Percentiles rank a stretch among this genome's conserved stretches.
Evolutionary conservation across 2,888 invertebrate genomes (phyloP).

Genomic region (Erpobdella octoculata): DNA sequence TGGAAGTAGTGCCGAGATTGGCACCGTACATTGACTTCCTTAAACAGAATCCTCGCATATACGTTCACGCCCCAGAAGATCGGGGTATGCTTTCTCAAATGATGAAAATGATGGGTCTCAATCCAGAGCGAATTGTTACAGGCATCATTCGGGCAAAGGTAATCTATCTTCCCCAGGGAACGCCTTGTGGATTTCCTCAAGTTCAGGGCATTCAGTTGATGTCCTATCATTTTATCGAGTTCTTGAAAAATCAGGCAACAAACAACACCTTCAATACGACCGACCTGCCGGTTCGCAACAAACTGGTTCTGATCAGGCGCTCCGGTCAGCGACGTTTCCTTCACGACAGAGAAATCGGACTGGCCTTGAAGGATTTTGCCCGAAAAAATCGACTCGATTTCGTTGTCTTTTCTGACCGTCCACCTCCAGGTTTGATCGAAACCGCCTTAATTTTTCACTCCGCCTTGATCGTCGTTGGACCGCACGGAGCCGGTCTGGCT

Average conservation of each 20-base stretch:
- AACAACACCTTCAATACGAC: not conserved
- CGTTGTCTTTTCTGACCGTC: conserved; percentile 33
- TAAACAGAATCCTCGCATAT: conserved; percentile 27
- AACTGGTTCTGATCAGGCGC: conserved; percentile 31
- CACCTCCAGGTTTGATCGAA: conserved; percentile 30
- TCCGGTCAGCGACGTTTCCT: conserved; percentile 29
- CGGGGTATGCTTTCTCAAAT: conserved; percentile 28
- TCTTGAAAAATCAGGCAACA: not conserved
- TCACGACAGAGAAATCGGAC: conserved; percentile 16
- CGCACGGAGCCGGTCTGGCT: conserved; percentile 38
- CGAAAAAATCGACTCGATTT: conserved; percentile 26
- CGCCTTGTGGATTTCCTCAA: conserved; percentile 37
- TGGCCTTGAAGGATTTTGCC: conserved; percentile 24
- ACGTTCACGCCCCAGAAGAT: conserved; percentile 35
- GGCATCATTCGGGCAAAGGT: conserved; percentile 34
- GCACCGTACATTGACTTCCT: conserved; percentile 36
- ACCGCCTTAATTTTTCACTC: conserved; percentile 35
- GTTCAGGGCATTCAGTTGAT: conserved; percentile 32
- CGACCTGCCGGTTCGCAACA: not conserved
- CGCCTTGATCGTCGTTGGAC: conserved; percentile 36
- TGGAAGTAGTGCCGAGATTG: conserved; percentile 36
- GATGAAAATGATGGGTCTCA: conserved; percentile 33
- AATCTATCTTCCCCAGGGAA: conserved; percentile 36
- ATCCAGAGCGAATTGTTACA: conserved; percentile 32
- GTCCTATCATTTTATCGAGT: conserved; percentile 9